Evolutionary conservation across 1,140 invertebrate species (phyloP), one percentile per base, ranked within the genome.

Genomic region (Delia radicum): DNA sequence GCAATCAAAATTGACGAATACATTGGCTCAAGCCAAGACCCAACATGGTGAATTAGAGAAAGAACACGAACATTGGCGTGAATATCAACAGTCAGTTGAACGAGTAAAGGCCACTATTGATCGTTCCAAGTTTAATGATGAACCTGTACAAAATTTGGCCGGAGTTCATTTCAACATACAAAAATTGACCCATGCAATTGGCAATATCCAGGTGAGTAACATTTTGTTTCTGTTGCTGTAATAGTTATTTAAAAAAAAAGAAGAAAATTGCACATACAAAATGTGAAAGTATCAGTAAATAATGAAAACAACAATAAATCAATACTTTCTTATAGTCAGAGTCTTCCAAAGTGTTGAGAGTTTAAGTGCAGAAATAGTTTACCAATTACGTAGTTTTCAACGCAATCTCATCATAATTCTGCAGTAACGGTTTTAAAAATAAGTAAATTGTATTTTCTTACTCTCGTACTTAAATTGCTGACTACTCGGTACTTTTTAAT

Each of bases 161-260:
- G 93, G 91, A 2, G 87, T 96, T 1, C 91, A 94, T 77, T 92
- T 92, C 76, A 94, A 95, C 79, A 90, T 95, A 28, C 92, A 94
- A 82, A 95, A 94, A 84, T 89, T 95, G 75, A 90, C 91, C 21
- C 91, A 94, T 80, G 92, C 93, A 67, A 88, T 93, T 74, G 92
- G 92, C 78, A 93, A 94, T 83, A 89, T 95, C 76, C 91, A 94
- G 90, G 94, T 94, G 81, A 90, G 90, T 82, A 12, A 1, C 10
- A 27, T 28, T 42, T 27, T 26, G 28, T 48, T 48, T 48, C 21
- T 55, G 4, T 55, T 6, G 15, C 1, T 28, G 27, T 13, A 13
- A 62, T 8, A 62, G 21, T 27, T 27, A 62, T 27, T 62, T 8
- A 21, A 62, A 62, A n/a, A n/a, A n/a, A n/a, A n/a, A n/a, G n/a